Evolutionary conservation across 1,140 invertebrate genomes (phyloP).

Genomic region (Pachyrhynchus sulphureomaculatus): DNA sequence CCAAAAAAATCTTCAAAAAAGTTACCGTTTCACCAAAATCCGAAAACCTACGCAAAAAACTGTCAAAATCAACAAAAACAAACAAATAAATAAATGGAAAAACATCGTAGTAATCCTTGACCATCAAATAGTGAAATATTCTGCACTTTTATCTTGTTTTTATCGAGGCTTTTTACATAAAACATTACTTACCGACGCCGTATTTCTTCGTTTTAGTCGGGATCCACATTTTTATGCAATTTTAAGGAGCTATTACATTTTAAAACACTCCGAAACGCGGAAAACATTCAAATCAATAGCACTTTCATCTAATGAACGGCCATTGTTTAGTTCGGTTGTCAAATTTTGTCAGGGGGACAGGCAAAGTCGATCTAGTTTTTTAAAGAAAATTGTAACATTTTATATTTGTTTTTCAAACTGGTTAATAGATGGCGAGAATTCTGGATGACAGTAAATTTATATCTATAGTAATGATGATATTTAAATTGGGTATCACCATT

Average conservation of each 20-base stretch:
- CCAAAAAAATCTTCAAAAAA: too few relatives aligned
- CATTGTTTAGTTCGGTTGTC: slow-evolving; percentile 29
- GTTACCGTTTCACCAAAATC: not conserved
- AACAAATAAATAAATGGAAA: not conserved
- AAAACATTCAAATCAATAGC: slow-evolving; percentile 37
- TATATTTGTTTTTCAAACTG: too few relatives aligned
- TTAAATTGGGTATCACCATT: too few relatives aligned
- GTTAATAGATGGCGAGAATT: too few relatives aligned
- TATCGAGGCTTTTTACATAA: not conserved
- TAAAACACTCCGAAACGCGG: slow-evolving; percentile 29
- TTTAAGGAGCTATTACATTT: slow-evolving; percentile 36
- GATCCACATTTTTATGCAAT: slow-evolving; percentile 57
- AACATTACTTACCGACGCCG: slow-evolving; percentile 60
- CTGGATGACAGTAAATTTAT: too few relatives aligned
- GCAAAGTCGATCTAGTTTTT: too few relatives aligned
- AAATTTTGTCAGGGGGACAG: slow-evolving; percentile 1
- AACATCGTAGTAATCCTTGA: slow-evolving; percentile 10
- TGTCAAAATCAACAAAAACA: not conserved
- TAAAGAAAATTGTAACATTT: too few relatives aligned
- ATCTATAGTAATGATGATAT: too few relatives aligned
- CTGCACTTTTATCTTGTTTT: not conserved
- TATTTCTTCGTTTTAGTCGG: slow-evolving; percentile 64
- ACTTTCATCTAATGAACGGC: slow-evolving; percentile 20
- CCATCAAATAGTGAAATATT: not conserved
- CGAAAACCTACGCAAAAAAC: not conserved